Percentiles rank a stretch among this genome's conserved stretches.
phyloP scores from a whole-genome alignment of 2,888 invertebrate genomes.

The Neoitamus cyanurus region DNA sequence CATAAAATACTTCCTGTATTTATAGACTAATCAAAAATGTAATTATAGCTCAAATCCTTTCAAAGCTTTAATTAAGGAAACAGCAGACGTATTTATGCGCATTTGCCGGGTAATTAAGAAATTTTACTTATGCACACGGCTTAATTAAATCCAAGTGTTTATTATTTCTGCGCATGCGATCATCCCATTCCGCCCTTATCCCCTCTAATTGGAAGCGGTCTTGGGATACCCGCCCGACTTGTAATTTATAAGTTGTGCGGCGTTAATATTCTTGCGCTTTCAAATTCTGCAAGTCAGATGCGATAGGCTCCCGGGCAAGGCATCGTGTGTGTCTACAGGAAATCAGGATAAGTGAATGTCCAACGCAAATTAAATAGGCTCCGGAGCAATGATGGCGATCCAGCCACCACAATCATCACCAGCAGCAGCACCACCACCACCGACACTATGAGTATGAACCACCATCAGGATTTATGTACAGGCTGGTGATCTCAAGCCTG shows the following conservation, averaged over 20 bases:
- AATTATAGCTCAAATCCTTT: not conserved
- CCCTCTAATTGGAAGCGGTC: not conserved
- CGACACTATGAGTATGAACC: not conserved
- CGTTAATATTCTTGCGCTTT: conserved; percentile 3
- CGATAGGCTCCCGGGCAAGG: not conserved
- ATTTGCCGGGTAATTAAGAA: not conserved
- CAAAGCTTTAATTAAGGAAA: not conserved
- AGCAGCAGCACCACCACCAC: not conserved
- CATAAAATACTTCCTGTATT: not conserved
- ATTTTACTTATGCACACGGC: not conserved
- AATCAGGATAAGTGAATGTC: conserved; percentile 21
- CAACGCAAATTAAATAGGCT: conserved; percentile 14
- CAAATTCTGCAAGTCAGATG: not conserved
- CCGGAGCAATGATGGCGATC: not conserved
- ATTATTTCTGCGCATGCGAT: not conserved
- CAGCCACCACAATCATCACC: not conserved
- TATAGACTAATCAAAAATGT: not conserved
- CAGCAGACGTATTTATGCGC: not conserved
- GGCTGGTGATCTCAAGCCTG: not conserved
- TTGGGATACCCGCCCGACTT: not conserved
- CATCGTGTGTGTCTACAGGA: conserved; percentile 33
- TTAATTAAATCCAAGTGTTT: not conserved
- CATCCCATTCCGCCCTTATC: not conserved
- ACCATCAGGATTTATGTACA: not conserved
- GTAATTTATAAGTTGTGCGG: not conserved